Evolutionary conservation across 1,140 invertebrate genomes (phyloP).

Genomic region (Drosophila yakuba): DNA sequence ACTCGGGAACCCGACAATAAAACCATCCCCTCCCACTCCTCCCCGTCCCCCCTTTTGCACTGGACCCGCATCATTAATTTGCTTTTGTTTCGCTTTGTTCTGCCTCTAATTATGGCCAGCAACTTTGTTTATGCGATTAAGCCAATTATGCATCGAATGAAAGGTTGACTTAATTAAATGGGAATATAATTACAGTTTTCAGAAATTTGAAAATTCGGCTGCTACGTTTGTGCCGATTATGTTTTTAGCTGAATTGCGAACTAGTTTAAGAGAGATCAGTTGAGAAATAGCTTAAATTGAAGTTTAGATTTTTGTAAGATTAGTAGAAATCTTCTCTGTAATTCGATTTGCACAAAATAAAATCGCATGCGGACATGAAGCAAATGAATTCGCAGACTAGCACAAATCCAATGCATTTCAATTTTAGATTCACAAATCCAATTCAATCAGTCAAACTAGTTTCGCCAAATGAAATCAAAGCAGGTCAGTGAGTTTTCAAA

Average conservation of each 20-base stretch:
- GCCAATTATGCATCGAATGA: slow-evolving; percentile 39
- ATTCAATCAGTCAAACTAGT: slow-evolving; percentile 14
- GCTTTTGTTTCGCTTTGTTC: slow-evolving; percentile 37
- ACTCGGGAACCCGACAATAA: slow-evolving; percentile 20
- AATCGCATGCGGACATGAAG: background rate
- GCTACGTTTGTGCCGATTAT: background rate
- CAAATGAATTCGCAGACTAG: background rate
- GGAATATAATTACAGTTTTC: slow-evolving; percentile 21
- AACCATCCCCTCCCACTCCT: too few relatives aligned
- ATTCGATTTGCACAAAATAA: background rate
- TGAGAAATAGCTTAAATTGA: background rate
- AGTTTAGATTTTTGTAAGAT: background rate
- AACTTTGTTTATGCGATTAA: slow-evolving; percentile 53
- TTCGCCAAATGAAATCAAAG: slow-evolving; percentile 30
- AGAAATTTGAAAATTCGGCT: background rate
- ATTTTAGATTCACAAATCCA: background rate
- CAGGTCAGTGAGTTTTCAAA: slow-evolving; percentile 26
- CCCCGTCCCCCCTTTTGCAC: slow-evolving; percentile 5
- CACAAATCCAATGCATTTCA: background rate
- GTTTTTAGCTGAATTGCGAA: background rate
- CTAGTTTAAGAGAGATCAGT: too few relatives aligned
- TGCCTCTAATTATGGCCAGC: slow-evolving; percentile 55
- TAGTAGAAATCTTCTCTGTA: background rate
- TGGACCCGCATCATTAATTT: slow-evolving; percentile 77
- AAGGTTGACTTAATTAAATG: slow-evolving; percentile 45